phyloP scores from a whole-genome alignment of 2,113 vertebrate species.

The Epinephelus lanceolatus region DNA sequence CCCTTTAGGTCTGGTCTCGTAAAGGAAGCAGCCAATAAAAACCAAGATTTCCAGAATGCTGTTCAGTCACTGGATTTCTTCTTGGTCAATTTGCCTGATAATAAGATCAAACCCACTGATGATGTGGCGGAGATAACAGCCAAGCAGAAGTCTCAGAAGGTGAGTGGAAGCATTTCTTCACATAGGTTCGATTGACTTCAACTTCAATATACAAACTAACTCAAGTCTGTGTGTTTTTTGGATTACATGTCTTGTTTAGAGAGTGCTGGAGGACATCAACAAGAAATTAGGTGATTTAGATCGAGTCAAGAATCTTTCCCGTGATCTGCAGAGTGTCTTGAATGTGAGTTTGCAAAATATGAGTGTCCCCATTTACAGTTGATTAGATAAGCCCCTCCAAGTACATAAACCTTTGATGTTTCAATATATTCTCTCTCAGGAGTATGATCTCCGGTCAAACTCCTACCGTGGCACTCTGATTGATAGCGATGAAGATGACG shows the following conservation, averaged over 20 bases:
- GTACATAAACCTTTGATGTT: not conserved
- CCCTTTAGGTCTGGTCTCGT: constrained; percentile 85
- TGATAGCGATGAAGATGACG: constrained; percentile 57
- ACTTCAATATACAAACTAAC: not conserved
- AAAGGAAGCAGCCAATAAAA: constrained; percentile 85
- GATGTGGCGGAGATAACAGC: constrained; percentile 84
- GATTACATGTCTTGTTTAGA: constrained; percentile 79
- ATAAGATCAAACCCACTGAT: constrained; percentile 84
- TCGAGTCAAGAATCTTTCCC: constrained; percentile 81
- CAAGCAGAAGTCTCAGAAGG: constrained; percentile 92
- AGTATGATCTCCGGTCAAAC: constrained; percentile 88
- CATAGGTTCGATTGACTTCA: not conserved
- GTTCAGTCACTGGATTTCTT: constrained; percentile 91
- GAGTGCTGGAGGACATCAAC: constrained; percentile 88
- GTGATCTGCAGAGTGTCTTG: constrained; percentile 87
- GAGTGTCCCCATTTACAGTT: not conserved
- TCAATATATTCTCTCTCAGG: constrained; percentile 80
- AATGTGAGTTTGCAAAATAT: constrained; percentile 81
- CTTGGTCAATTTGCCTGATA: constrained; percentile 89
- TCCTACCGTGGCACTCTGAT: constrained; percentile 88
- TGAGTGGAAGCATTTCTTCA: constrained; percentile 58
- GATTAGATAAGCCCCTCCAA: not conserved
- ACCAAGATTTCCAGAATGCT: constrained; percentile 90
- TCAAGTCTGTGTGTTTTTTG: not conserved
- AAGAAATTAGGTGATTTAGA: constrained; percentile 87